Conservation (phyloP, 2,888 invertebrate genomes). For the Neoscelio sp. region DNA sequence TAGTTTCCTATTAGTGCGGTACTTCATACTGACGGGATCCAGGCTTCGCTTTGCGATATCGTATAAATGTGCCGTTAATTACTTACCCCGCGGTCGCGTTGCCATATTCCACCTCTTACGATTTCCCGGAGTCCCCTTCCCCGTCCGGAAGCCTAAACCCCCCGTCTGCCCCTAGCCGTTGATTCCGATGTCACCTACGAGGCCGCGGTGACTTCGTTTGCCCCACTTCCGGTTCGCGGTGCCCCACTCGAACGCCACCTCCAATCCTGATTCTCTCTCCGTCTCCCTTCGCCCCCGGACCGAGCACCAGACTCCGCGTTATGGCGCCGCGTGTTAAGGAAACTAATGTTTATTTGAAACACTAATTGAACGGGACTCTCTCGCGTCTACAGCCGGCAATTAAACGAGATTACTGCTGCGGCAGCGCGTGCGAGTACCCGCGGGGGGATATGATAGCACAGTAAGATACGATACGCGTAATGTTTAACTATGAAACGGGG, state of each 20-base stretch:
- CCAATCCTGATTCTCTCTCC: conserved; percentile 58
- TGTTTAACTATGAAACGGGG: conserved; percentile 80
- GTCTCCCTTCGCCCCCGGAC: conserved; percentile 40
- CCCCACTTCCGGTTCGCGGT: conserved; percentile 52
- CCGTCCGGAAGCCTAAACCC: conserved; percentile 34
- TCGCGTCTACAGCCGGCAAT: conserved; percentile 83
- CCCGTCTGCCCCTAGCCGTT: conserved; percentile 17
- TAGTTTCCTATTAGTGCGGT: conserved; percentile 80
- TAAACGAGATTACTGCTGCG: conserved; percentile 83
- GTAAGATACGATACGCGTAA: conserved; percentile 83
- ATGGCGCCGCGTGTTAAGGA: conserved; percentile 81
- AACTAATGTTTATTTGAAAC: conserved; percentile 82
- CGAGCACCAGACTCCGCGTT: conserved; percentile 74
- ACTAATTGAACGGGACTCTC: conserved; percentile 82
- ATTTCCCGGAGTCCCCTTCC: conserved; percentile 68
- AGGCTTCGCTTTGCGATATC: conserved; percentile 77
- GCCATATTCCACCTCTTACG: conserved; percentile 71
- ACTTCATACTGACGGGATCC: conserved; percentile 76
- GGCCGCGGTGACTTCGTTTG: conserved; percentile 31
- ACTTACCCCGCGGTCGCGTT: conserved; percentile 80
- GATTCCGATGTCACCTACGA: conserved; percentile 41
- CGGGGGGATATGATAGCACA: conserved; percentile 82
- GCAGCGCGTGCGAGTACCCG: conserved; percentile 76
- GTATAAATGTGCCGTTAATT: conserved; percentile 83
- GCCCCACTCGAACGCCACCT: conserved; percentile 68